Percentiles rank a stretch among this genome's conserved stretches.
Evolutionary conservation across 1,140 invertebrate genomes (phyloP).

Genomic region (Calliphora vicina): DNA sequence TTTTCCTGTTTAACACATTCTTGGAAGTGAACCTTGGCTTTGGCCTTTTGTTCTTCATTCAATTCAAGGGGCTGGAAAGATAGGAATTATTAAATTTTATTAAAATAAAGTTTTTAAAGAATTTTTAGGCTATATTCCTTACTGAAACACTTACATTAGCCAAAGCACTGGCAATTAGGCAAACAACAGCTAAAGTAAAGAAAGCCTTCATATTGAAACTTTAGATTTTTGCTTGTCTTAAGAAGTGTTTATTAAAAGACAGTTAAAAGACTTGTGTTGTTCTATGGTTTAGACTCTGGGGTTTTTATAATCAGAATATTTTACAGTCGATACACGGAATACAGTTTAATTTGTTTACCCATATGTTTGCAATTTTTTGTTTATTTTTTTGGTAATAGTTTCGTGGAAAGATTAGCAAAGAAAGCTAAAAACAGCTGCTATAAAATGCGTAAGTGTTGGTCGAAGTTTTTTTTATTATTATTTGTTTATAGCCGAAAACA

Average conservation of each 20-base stretch:
- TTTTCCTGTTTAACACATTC: slow-evolving; percentile 17
- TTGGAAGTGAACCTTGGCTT: background rate
- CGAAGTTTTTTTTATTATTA: background rate
- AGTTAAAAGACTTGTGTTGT: background rate
- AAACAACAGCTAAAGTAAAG: slow-evolving; percentile 24
- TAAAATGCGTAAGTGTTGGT: background rate
- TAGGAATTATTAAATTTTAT: background rate
- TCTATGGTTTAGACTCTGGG: background rate
- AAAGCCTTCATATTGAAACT: slow-evolving; percentile 18
- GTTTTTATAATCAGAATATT: background rate
- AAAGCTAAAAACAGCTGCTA: background rate
- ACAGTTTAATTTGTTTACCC: background rate
- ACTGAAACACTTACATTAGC: background rate
- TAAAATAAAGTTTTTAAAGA: background rate
- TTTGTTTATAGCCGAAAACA: too few relatives aligned
- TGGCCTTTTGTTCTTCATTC: slow-evolving; percentile 24
- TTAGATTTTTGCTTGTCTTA: background rate
- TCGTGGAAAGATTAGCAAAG: too few relatives aligned
- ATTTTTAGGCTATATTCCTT: background rate
- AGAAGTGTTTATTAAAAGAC: background rate
- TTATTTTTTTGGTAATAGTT: too few relatives aligned
- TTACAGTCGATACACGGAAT: background rate
- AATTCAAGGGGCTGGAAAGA: background rate
- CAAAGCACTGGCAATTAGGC: background rate
- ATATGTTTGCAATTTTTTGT: too few relatives aligned